A percentile compares a stretch with the other conserved stretches of the same genome.
These are phyloP conservation scores for Tigriopus californicus DNA, from an alignment of 2,888 invertebrate genomes.

Conservation along the genomic window DNA sequence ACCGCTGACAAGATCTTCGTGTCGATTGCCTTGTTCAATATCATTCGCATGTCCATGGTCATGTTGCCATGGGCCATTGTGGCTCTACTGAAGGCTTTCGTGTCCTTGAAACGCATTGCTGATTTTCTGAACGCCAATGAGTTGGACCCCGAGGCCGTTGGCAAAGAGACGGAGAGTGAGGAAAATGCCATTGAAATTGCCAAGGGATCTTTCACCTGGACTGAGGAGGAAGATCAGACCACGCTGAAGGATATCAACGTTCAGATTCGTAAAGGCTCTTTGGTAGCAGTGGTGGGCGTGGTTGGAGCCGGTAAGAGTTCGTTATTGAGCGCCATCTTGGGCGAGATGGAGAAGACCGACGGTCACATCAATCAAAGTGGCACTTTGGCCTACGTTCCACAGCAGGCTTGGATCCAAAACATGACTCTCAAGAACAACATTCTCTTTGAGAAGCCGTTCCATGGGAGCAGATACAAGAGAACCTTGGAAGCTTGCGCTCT, in stretches of 20 bases:
- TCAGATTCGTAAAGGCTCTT: constrained; percentile 41
- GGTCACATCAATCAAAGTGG: constrained; percentile 28
- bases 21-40: constrained; percentile 89
- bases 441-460: constrained; percentile 56
- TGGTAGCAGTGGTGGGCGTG: constrained; percentile 68
- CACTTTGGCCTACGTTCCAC: constrained; percentile 61
- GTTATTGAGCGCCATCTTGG: constrained; percentile 49
- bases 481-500: constrained; percentile 80
- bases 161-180: constrained; percentile 57
- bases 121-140: constrained; percentile 75
- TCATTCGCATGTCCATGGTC: constrained; percentile 82
- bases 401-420: constrained; percentile 97
- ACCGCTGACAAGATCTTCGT: constrained; percentile 75
- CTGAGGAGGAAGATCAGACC: constrained; percentile 31
- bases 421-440: constrained; percentile 81
- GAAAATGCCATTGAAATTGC: constrained; percentile 63
- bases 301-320: constrained; percentile 81
- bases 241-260: constrained; percentile 56
- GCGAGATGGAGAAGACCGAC: constrained; percentile 28
- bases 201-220: constrained; percentile 78
- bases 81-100: not conserved
- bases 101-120: constrained; percentile 13
- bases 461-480: constrained; percentile 50
- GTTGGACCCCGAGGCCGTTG: constrained; percentile 54
- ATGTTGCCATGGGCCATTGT: constrained; percentile 52